These are phyloP conservation scores for Zygogramma bicolorata DNA, from an alignment of 2,888 invertebrate species.

Conservation along the genomic window DNA sequence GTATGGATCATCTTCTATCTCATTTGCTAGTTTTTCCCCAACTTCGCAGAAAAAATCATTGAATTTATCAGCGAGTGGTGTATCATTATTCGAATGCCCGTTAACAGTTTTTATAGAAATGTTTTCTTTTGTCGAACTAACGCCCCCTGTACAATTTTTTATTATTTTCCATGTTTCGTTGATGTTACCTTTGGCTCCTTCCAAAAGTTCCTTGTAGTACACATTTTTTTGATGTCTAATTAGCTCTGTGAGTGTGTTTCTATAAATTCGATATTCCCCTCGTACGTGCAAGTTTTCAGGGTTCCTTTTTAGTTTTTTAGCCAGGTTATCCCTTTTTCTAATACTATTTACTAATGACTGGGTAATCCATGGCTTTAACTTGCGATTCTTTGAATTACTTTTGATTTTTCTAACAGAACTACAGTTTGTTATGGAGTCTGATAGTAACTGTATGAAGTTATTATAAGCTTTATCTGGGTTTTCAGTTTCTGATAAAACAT, in stretches of 20 bases:
- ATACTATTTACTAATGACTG: not conserved
- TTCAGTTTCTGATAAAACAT: slow-evolving; percentile 8
- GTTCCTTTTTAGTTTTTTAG: not conserved
- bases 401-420: not conserved
- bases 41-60: not conserved
- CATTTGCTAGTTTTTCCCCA: not conserved
- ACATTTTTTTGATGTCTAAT: not conserved
- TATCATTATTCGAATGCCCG: too few relatives aligned
- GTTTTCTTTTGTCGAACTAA: not conserved
- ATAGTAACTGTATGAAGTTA: not conserved
- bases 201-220: slow-evolving; percentile 1
- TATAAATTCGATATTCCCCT: slow-evolving; percentile 1
- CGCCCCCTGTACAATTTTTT: not conserved
- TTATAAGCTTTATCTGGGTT: slow-evolving; percentile 4
- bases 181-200: not conserved
- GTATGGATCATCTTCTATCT: not conserved
- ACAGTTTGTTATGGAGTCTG: not conserved
- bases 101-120: not conserved
- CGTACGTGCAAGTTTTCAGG: not conserved
- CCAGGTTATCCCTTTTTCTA: slow-evolving; percentile 1
- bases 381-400: not conserved
- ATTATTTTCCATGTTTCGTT: slow-evolving; percentile 8
- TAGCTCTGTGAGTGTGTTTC: not conserved
- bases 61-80: not conserved
- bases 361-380: too few relatives aligned